Percentiles rank a stretch among this genome's conserved stretches.
Conservation (phyloP, 2,113 vertebrate genomes). For the Argyrosomus japonicus region DNA sequence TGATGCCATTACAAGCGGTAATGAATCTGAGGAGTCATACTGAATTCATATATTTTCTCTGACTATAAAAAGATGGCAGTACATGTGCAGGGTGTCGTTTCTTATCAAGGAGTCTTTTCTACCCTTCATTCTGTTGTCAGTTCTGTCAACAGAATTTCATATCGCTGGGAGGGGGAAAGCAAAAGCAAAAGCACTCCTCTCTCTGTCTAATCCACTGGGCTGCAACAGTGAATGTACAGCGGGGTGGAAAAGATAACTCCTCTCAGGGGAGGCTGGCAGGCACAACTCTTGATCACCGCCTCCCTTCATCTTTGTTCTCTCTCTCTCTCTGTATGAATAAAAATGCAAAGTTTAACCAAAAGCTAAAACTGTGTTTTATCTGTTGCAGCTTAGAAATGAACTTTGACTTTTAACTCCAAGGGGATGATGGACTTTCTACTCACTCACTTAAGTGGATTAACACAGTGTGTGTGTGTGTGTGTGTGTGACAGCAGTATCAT, state of each 20-base stretch:
- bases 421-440: conserved; percentile 47
- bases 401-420: conserved; percentile 40
- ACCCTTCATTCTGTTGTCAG: conserved; percentile 57
- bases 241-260: conserved; percentile 71
- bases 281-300: conserved; percentile 58
- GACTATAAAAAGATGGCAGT: conserved; percentile 6
- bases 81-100: conserved; percentile 27
- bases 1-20: conserved; percentile 5
- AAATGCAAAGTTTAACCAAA: conserved; percentile 47
- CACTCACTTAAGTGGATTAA: conserved; percentile 57
- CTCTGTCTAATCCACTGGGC: conserved; percentile 64
- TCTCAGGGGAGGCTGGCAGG: conserved; percentile 61
- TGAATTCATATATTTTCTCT: conserved; percentile 20
- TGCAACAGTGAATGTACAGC: conserved; percentile 59
- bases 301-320: conserved; percentile 51
- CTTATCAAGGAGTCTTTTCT: conserved; percentile 53
- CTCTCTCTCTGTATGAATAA: conserved; percentile 8
- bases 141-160: conserved; percentile 54
- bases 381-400: conserved; percentile 24
- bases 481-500: conserved; percentile 50
- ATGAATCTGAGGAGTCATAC: neutral
- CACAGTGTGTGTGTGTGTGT: conserved; percentile 1
- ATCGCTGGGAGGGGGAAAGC: neutral
- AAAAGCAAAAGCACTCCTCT: conserved; percentile 41
- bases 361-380: conserved; percentile 46